phyloP scores from a whole-genome alignment of 1,140 invertebrate species.

The Vollenhovia emeryi region DNA sequence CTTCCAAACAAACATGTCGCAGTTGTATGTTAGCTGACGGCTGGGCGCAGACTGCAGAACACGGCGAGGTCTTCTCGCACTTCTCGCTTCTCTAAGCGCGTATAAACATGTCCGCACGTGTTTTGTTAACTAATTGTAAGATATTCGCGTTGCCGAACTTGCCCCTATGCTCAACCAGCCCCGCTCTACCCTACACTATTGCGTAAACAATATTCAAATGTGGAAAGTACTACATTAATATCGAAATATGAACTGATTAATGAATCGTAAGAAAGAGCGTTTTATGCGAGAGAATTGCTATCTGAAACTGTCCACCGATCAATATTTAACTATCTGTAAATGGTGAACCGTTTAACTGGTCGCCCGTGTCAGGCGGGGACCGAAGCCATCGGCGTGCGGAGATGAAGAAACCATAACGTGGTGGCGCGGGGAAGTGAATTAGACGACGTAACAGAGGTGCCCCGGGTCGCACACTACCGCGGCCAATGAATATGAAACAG shows the following conservation, averaged over 20 bases:
- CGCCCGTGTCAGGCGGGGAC: not conserved
- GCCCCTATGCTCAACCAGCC: too few relatives aligned
- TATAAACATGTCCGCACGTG: too few relatives aligned
- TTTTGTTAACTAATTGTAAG: too few relatives aligned
- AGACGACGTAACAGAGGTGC: conserved; percentile 47
- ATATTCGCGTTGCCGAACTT: too few relatives aligned
- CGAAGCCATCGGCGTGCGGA: not conserved
- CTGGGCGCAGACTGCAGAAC: too few relatives aligned
- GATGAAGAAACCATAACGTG: conserved; percentile 54
- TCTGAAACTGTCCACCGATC: not conserved
- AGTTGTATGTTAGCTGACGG: too few relatives aligned
- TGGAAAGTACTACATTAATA: not conserved
- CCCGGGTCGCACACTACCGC: conserved; percentile 38
- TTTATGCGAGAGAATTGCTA: not conserved
- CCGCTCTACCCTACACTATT: too few relatives aligned
- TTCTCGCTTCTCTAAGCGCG: too few relatives aligned
- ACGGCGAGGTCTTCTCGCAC: too few relatives aligned
- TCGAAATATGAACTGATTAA: not conserved
- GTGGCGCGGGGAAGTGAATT: conserved; percentile 26
- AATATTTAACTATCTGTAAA: not conserved
- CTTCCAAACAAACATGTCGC: too few relatives aligned
- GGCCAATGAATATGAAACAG: conserved; percentile 80
- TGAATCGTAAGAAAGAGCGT: not conserved
- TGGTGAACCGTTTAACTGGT: not conserved
- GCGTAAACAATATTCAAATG: not conserved